A percentile compares a stretch with the other conserved stretches of the same genome.
Evolutionary conservation across 2,113 vertebrate species (phyloP).

Genomic region (Oenanthe melanoleuca): DNA sequence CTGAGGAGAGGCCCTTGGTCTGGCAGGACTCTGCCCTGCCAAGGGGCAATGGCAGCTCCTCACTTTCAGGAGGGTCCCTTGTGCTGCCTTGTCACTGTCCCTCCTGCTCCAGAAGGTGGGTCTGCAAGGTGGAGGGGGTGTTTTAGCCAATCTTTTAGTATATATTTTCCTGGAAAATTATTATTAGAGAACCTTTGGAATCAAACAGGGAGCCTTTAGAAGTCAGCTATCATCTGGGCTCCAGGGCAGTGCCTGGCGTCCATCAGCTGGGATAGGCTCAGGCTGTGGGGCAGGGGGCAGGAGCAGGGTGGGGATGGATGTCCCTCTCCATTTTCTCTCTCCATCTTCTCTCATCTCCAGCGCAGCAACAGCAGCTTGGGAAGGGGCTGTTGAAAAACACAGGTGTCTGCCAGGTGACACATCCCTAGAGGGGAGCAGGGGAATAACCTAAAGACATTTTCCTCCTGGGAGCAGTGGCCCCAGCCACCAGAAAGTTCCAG

Average conservation of each 20-base stretch:
- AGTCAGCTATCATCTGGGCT: neutral
- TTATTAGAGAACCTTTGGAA: neutral
- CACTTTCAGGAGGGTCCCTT: neutral
- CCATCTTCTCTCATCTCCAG: neutral
- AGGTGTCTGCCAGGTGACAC: neutral
- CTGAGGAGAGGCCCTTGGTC: neutral
- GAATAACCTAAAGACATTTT: neutral
- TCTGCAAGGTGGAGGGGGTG: neutral
- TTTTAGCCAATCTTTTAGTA: neutral
- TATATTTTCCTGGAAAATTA: neutral
- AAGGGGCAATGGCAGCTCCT: accelerated
- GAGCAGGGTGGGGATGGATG: accelerated
- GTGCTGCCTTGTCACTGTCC: neutral
- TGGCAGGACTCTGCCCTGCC: no score
- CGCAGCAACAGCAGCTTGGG: neutral
- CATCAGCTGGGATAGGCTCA: neutral
- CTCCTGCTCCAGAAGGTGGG: neutral
- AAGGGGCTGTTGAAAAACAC: neutral
- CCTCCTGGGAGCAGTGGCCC: neutral
- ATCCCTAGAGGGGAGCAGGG: neutral
- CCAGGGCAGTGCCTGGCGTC: neutral
- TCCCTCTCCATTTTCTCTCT: neutral
- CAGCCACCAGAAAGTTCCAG: neutral
- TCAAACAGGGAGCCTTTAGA: neutral
- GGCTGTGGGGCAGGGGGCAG: neutral